Evolutionary conservation across 2,113 vertebrate genomes (phyloP), one percentile per base, ranked within the genome.

Genomic region (Pelodiscus sinensis): DNA sequence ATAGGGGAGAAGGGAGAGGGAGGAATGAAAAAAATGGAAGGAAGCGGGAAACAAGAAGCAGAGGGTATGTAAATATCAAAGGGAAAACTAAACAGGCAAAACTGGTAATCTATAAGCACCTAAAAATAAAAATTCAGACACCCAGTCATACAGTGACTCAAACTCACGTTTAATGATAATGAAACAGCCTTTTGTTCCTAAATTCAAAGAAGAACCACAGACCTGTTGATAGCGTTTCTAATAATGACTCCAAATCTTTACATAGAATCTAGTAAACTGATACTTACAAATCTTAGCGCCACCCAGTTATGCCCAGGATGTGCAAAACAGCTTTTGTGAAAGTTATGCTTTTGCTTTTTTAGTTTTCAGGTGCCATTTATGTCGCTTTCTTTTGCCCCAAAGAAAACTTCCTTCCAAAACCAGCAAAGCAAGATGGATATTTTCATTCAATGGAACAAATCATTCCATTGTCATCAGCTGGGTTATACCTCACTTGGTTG

Each of bases 141-240:
- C 92, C 82, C 83, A 3, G 81, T 90, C 94, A 95, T 81, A 83
- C 83, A 89, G 90, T 78, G 84, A 87, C 91, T 82, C 88, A 86
- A 94, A 96, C 22, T 19, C 89, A 95, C 91, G 92, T 96, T 96
- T 97, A 91, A 96, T 95, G 96, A 95, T 90, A 95, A 93, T 96
- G 96, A 97, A 97, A 95, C 92, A 92, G 93, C 90, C 95, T 96
- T 96, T 97, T 96, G 96, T 97, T 96, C 95, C 91, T 38, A 7
- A 92, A 86, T 88, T 95, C 94, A 94, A 86, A 97, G 96, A 96
- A 97, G 96, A 94, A 92, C 95, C 91, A 95, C 90, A 92, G 65
- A 62, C 88, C 89, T 93, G 85, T 96, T 97, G 93, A 92, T 89
- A 93, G 92, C 54, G 81, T 95, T 95, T 93, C 58, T 86, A 87